phyloP scores from a whole-genome alignment of 2,113 vertebrate genomes.

The Ctenomys sociabilis region DNA sequence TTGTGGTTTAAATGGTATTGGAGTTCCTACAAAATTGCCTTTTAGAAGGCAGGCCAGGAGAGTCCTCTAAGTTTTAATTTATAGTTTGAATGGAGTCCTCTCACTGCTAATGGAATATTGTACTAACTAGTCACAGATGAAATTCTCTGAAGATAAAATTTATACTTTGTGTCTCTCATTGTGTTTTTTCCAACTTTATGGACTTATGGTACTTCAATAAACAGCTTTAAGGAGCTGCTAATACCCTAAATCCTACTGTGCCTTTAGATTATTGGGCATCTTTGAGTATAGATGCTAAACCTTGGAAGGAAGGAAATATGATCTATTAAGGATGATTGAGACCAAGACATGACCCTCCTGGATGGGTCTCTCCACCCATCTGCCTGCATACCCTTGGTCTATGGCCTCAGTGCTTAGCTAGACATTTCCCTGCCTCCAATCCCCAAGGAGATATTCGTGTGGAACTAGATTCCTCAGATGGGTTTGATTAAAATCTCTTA shows the following conservation, averaged over 20 bases:
- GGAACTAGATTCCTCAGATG: neutral
- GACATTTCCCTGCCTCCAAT: neutral
- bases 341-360: neutral
- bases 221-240: neutral
- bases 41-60: neutral
- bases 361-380: neutral
- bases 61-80: slow-evolving; percentile 31
- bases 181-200: slow-evolving; percentile 39
- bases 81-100: slow-evolving; percentile 5
- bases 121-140: neutral
- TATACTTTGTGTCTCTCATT: slow-evolving; percentile 2
- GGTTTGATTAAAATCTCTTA: neutral
- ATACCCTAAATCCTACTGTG: neutral
- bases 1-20: slow-evolving; percentile 37
- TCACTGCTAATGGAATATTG: neutral
- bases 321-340: neutral
- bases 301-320: slow-evolving; percentile 12
- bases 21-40: neutral
- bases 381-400: neutral
- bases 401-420: neutral
- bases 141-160: slow-evolving; percentile 23
- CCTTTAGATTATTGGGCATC: neutral
- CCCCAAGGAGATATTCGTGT: neutral
- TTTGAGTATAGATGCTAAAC: neutral
- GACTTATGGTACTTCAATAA: slow-evolving; percentile 35